Percentiles rank a stretch among this genome's conserved stretches.
phyloP scores from a whole-genome alignment of 2,888 invertebrate species.

The Drosophila kuntzei region DNA sequence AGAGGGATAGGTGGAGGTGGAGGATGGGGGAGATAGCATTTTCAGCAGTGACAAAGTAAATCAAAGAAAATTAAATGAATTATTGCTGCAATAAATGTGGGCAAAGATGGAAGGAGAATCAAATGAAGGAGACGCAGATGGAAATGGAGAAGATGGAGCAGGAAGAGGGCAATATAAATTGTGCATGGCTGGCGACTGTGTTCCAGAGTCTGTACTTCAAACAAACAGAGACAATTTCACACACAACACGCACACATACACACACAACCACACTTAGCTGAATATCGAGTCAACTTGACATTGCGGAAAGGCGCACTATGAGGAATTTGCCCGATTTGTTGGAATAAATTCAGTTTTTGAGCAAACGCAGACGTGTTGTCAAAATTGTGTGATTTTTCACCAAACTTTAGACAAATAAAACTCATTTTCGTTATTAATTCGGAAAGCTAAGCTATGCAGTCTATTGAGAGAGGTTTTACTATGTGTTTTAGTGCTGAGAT shows the following conservation, averaged over 20 bases:
- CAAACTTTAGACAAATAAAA: too few relatives aligned
- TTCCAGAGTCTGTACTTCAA: slow-evolving; percentile 46
- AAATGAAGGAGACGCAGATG: not conserved
- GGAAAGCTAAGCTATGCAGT: too few relatives aligned
- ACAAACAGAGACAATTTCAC: slow-evolving; percentile 42
- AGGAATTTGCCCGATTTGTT: too few relatives aligned
- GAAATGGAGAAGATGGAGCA: not conserved
- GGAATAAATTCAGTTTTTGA: too few relatives aligned
- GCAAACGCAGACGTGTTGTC: too few relatives aligned
- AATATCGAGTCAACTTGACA: slow-evolving; percentile 17
- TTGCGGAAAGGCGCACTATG: not conserved
- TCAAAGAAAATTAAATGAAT: slow-evolving; percentile 82
- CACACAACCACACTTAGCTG: slow-evolving; percentile 4
- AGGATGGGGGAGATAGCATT: slow-evolving; percentile 2
- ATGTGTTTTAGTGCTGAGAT: too few relatives aligned
- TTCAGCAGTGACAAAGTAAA: slow-evolving; percentile 73
- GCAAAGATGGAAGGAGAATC: slow-evolving; percentile 11
- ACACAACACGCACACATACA: slow-evolving; percentile 14
- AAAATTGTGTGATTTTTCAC: too few relatives aligned
- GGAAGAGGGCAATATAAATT: slow-evolving; percentile 66
- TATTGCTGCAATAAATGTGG: slow-evolving; percentile 81
- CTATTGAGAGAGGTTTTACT: too few relatives aligned
- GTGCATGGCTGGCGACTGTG: slow-evolving; percentile 47
- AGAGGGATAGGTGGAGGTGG: not conserved
- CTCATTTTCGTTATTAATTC: too few relatives aligned